Conservation (phyloP, 2,888 invertebrate genomes). For the Cheilosia urbana region DNA sequence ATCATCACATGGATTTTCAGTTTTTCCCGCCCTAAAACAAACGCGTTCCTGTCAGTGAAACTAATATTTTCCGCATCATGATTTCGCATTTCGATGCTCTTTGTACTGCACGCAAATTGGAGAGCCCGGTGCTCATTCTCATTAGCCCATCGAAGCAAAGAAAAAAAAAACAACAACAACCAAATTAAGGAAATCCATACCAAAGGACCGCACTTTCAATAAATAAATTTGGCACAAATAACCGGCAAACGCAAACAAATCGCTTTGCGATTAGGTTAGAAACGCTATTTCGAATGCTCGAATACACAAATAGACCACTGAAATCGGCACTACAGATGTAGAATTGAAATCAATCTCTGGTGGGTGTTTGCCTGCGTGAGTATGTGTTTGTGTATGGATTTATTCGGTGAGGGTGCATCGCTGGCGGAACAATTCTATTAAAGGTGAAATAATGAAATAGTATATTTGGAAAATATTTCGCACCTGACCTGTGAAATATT, state of each 20-base stretch:
- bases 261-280: slow-evolving; percentile 53
- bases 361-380: neutral
- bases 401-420: neutral
- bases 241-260: slow-evolving; percentile 64
- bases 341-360: slow-evolving; percentile 38
- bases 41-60: slow-evolving; percentile 12
- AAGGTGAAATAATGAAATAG: slow-evolving; percentile 62
- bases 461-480: slow-evolving; percentile 60
- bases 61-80: slow-evolving; percentile 56
- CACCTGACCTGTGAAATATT: slow-evolving; percentile 55
- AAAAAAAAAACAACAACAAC: neutral
- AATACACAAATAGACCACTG: neutral
- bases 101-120: neutral
- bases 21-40: slow-evolving; percentile 15
- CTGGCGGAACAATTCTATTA: slow-evolving; percentile 12
- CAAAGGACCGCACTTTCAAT: slow-evolving; percentile 12
- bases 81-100: slow-evolving; percentile 27
- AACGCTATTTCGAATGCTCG: neutral
- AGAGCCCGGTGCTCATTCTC: slow-evolving; percentile 17
- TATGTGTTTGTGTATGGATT: too few relatives aligned
- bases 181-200: neutral
- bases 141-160: slow-evolving; percentile 23
- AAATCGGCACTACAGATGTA: neutral
- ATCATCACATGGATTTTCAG: slow-evolving; percentile 51
- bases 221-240: slow-evolving; percentile 54